phyloP scores from a whole-genome alignment of 1,140 invertebrate species.

The Trichonephila inaurata region DNA sequence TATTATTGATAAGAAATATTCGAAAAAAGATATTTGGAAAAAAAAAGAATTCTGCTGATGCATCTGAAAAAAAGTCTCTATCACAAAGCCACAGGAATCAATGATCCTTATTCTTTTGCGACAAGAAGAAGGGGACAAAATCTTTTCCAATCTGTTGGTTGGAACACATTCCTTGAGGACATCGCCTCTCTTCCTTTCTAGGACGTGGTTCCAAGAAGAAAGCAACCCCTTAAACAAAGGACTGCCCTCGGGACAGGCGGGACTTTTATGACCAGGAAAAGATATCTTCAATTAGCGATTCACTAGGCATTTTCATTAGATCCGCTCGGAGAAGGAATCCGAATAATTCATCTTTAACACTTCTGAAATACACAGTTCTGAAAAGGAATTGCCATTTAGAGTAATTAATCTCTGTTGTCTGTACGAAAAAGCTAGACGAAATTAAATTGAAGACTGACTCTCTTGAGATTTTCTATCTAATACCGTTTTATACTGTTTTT shows the following conservation, averaged over 20 bases:
- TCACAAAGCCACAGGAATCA: background rate
- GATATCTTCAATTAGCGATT: background rate
- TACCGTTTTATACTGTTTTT: background rate
- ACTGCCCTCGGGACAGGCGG: background rate
- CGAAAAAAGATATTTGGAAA: background rate
- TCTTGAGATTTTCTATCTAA: background rate
- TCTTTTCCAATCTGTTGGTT: background rate
- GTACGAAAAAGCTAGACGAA: background rate
- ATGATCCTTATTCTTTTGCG: background rate
- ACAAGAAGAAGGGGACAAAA: background rate
- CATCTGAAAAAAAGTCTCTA: background rate
- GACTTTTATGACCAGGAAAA: background rate
- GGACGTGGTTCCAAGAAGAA: background rate
- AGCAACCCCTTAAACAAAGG: background rate
- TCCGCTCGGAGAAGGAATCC: background rate
- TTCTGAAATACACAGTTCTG: background rate
- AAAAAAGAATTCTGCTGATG: background rate
- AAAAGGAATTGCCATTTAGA: background rate
- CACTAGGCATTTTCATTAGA: background rate
- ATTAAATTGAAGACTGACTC: background rate
- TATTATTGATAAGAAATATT: too few species aligned
- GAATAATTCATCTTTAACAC: background rate
- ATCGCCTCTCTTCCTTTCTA: background rate
- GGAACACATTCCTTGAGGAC: background rate
- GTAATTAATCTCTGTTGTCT: too few species aligned